Evolutionary conservation across 2,888 invertebrate genomes (phyloP), one percentile per base, ranked within the genome.

Genomic region (Eilema griseolum): DNA sequence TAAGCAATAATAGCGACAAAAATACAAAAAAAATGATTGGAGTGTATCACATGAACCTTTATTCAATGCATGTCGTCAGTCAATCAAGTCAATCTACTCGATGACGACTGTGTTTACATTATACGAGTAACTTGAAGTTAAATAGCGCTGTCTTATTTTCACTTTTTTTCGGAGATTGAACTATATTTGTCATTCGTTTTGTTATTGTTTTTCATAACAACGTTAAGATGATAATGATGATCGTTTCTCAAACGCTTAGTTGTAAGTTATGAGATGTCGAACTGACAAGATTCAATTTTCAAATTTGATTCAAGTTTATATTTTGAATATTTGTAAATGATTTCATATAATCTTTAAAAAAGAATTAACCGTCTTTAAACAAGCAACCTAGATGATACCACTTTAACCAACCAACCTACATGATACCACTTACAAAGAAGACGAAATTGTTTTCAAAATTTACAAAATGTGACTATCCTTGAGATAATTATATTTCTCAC

Each of bases 181-280:
- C 16, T 41, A 41, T 41, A 20, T 20, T 52, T 46, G 5, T 41
- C 41, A 16, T 16, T 46, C 46, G 46, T 52, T 52, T n/a, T 52
- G 10, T 7, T 52, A n/a, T n/a, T 1, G 52, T 52, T n/a, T 52
- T 0, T 52, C 2, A 10, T n/a, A 52, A 8, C 52, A 52, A n/a
- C 52, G n/a, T 52, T 52, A 20, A 20, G 10, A n/a, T 52, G n/a
- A 52, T 41, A 5, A 16, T 52, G 8, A n/a, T 52, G 16, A n/a
- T 52, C 52, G n/a, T 52, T n/a, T 20, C 52, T 52, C 52, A 52
- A n/a, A 52, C 0, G 52, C 52, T 52, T 52, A 52, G n/a, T 4
- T 52, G 52, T 52, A 52, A n/a, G 52, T 52, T n/a, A 52, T 52
- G 52, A 52, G 52, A n/a, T n/a, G n/a, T 52, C 52, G n/a, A 52